Conservation (phyloP, 2,113 vertebrate genomes). For the Cromileptes altivelis region DNA sequence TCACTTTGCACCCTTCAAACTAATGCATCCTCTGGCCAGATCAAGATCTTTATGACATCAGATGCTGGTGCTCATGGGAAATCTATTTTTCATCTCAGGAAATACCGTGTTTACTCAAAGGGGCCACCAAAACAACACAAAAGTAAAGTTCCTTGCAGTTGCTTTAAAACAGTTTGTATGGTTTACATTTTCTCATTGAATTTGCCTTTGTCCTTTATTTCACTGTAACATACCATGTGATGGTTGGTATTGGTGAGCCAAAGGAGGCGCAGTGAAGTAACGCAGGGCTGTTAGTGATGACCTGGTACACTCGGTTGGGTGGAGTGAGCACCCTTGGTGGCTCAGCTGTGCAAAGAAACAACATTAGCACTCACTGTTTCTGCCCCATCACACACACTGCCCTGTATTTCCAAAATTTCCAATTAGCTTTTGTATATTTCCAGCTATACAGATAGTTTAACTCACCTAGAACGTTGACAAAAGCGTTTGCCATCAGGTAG, state of each 20-base stretch:
- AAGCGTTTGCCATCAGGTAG: constrained; percentile 94
- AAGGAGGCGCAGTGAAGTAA: constrained; percentile 93
- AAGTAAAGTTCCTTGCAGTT: no score
- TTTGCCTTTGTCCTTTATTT: no score
- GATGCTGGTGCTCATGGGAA: no score
- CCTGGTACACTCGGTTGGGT: constrained; percentile 89
- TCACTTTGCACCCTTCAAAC: no score
- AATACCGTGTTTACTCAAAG: no score
- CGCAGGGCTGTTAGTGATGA: constrained; percentile 90
- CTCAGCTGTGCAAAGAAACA: constrained; percentile 86
- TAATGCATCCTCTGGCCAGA: no score
- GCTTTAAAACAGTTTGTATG: no score
- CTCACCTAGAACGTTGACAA: constrained; percentile 96
- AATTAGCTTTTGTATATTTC: neutral
- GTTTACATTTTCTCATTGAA: no score
- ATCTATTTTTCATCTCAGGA: no score
- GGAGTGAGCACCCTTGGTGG: constrained; percentile 92
- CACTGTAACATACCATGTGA: constrained; percentile 86
- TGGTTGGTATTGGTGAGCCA: constrained; percentile 92
- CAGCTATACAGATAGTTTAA: neutral
- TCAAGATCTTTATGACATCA: no score
- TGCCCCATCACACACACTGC: neutral
- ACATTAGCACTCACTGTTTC: neutral
- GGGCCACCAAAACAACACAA: no score
- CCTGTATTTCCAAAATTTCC: neutral